Base-by-base conservation (phyloP, 2,888 invertebrate genomes). In the Noctua pronuba region DNA sequence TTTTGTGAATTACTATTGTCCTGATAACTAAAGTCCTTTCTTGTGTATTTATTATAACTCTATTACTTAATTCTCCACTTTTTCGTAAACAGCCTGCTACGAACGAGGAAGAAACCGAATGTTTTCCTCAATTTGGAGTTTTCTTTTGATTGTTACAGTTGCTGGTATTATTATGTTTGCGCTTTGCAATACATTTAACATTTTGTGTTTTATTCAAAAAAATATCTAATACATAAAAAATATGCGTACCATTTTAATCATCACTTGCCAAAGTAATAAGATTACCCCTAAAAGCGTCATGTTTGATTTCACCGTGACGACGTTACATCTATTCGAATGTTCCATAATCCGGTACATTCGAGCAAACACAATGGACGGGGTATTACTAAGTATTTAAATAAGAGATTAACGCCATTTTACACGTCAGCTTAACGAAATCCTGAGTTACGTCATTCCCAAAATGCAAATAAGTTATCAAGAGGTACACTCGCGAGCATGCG, bases 321-420 rank as follows among this genome's bases (percentile, higher is more conserved):
- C 67, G 38, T 82, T 62, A 83, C 79, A 77, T 75, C 72, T 80
- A 83, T 76, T 86, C 79, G 75, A 85, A 87, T 86, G 83, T 82
- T 84, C 79, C 85, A 80, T 89, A 84, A 91, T 91, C 88, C 88
- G 65, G 83, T 77, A 85, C 86, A 85, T 87, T 87, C 86, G 86
- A 88, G 86, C 88, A 86, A 86, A 78, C 86, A 90, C 87, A 90
- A 88, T 88, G 88, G 85, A 88, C 88, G 89, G 92, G 91, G 91
- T 90, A 82, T 90, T 90, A 91, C 87, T 89, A 86, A 91, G 91
- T 92, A 92, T 94, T 94, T 94, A 93, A 92, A 94, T 93, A 94
- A 92, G 88, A 93, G 94, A 94, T 94, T 93, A 94, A 90, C 90
- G 92, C 88, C 94, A 92, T 93, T 94, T 95, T 93, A 93, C 91